Evolutionary conservation across 1,140 invertebrate genomes (phyloP).

Genomic region (Atta texana): DNA sequence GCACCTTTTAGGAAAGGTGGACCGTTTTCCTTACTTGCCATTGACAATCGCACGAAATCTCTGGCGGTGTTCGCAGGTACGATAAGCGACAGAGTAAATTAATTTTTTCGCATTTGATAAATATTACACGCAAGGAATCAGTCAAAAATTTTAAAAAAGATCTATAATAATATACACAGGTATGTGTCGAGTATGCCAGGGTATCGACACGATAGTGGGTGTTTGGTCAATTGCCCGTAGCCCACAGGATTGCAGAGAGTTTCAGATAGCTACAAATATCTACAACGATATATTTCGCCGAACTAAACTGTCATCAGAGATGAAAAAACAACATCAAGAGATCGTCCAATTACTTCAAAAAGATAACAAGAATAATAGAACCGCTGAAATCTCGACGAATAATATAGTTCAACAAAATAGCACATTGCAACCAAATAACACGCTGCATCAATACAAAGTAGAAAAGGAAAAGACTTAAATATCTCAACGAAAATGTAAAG

Average conservation of each 20-base stretch:
- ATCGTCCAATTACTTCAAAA: constrained; percentile 1
- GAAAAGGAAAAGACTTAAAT: constrained; percentile 18
- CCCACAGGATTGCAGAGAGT: constrained; percentile 76
- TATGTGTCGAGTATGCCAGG: constrained; percentile 78
- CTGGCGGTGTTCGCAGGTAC: constrained; percentile 78
- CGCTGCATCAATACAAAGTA: not conserved
- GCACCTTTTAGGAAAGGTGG: constrained; percentile 72
- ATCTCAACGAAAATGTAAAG: not conserved
- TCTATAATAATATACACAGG: constrained; percentile 64
- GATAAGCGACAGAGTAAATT: not conserved
- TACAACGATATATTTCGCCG: constrained; percentile 78
- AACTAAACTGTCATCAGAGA: constrained; percentile 61
- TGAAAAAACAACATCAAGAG: constrained; percentile 43
- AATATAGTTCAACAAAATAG: constrained; percentile 26
- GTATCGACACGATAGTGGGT: constrained; percentile 78
- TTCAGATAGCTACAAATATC: constrained; percentile 74
- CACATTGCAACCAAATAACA: constrained; percentile 27
- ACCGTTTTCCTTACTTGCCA: constrained; percentile 76
- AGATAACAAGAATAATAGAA: not conserved
- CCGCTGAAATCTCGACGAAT: not conserved
- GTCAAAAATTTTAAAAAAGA: constrained; percentile 40
- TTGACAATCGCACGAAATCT: constrained; percentile 73
- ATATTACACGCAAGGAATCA: constrained; percentile 1
- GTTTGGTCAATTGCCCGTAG: constrained; percentile 75
- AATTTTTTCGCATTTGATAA: not conserved